Percentiles rank a stretch among this genome's conserved stretches.
phyloP scores from a whole-genome alignment of 1,140 invertebrate species.

The Brachionus koreanus region DNA sequence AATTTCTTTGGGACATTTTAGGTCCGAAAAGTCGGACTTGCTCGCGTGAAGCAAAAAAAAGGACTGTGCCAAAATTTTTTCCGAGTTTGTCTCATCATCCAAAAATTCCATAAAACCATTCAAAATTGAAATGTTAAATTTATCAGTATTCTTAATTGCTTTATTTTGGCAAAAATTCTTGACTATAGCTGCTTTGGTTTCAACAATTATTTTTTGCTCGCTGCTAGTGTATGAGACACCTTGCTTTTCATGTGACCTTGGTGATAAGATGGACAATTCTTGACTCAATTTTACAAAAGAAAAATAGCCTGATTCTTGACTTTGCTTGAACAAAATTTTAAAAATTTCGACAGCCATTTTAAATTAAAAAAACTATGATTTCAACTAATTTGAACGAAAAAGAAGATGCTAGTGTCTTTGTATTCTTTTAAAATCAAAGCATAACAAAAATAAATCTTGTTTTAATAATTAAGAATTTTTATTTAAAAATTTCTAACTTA shows the following conservation, averaged over 20 bases:
- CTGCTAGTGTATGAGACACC: neutral
- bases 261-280: neutral
- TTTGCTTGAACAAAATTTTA: neutral
- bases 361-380: neutral
- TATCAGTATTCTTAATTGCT: neutral
- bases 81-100: neutral
- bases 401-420: neutral
- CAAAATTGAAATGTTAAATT: conserved; percentile 2
- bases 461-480: neutral
- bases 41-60: conserved; percentile 23
- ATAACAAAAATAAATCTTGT: neutral
- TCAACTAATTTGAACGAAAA: neutral
- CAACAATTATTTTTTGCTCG: neutral
- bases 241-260: neutral
- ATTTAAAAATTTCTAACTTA: neutral
- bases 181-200: neutral
- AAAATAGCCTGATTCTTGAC: neutral
- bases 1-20: neutral
- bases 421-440: neutral
- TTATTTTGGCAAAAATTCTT: neutral
- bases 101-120: neutral
- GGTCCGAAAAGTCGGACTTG: neutral
- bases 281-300: neutral
- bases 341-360: neutral
- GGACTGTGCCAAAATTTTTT: neutral